Conservation (phyloP, 2,888 invertebrate genomes). For the Venustoraphidia nigricollis region DNA sequence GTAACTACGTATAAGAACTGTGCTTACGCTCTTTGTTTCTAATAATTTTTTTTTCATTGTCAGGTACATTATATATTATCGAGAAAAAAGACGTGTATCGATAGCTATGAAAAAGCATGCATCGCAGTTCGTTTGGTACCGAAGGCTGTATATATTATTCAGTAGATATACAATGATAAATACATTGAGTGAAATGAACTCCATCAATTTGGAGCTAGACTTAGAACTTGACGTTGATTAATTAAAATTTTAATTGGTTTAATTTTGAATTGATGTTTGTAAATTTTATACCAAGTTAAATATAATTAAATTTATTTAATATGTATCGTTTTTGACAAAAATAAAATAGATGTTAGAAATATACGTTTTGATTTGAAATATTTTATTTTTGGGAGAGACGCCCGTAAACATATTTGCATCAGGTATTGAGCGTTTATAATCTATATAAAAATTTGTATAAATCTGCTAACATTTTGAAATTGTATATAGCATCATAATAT, state of each 20-base stretch:
- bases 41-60: constrained; percentile 13
- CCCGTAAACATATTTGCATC: too few relatives aligned
- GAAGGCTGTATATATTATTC: constrained; percentile 73
- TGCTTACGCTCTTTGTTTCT: neutral
- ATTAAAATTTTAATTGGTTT: neutral
- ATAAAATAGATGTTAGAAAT: too few relatives aligned
- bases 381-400: too few relatives aligned
- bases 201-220: constrained; percentile 62
- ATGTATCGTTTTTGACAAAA: too few relatives aligned
- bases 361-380: too few relatives aligned
- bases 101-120: constrained; percentile 72
- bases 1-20: neutral
- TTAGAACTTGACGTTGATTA: constrained; percentile 43
- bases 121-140: constrained; percentile 93
- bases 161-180: constrained; percentile 87
- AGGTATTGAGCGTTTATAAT: too few relatives aligned
- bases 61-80: constrained; percentile 51
- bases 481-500: too few relatives aligned
- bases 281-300: neutral
- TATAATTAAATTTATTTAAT: too few relatives aligned
- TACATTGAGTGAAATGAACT: constrained; percentile 60
- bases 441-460: too few relatives aligned
- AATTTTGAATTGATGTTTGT: neutral
- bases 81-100: constrained; percentile 41
- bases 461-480: too few relatives aligned